These are phyloP conservation scores for Bombylius discolor DNA, from an alignment of 2,888 invertebrate genomes.

Conservation along the genomic window DNA sequence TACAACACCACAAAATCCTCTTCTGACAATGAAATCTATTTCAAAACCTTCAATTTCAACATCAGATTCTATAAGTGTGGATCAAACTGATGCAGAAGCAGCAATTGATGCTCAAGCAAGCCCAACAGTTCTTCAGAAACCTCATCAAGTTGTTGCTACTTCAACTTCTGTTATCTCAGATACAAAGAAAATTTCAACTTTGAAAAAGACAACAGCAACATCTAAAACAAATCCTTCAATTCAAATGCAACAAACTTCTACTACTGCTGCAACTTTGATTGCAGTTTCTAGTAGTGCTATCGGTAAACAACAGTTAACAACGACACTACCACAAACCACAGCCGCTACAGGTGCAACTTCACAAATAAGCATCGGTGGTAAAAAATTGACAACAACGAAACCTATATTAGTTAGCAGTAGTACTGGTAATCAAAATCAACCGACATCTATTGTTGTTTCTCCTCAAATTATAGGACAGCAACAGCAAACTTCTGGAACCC, in stretches of 20 bases:
- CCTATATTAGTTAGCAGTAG: slow-evolving; percentile 5
- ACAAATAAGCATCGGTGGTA: slow-evolving; percentile 7
- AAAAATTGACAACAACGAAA: slow-evolving; percentile 11
- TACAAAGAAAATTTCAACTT: no score
- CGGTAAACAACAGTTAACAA: not conserved
- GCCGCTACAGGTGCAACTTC: no score
- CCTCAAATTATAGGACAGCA: not conserved
- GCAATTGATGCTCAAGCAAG: not conserved
- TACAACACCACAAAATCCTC: not conserved
- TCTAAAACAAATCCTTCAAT: not conserved
- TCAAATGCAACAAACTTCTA: not conserved
- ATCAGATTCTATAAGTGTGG: not conserved
- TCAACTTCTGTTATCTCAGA: no score
- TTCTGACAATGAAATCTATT: not conserved
- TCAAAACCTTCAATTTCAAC: no score
- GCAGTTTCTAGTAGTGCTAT: not conserved
- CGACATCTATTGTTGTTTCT: slow-evolving; percentile 10
- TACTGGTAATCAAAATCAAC: slow-evolving; percentile 11
- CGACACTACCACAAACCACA: not conserved
- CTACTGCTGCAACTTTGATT: not conserved
- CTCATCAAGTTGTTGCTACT: not conserved
- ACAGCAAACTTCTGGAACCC: no score
- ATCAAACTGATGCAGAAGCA: not conserved
- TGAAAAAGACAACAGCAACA: not conserved
- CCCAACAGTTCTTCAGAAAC: not conserved